Evolutionary conservation across 2,113 vertebrate species (phyloP), one percentile per base, ranked within the genome.

Genomic region (Sterna hirundo): DNA sequence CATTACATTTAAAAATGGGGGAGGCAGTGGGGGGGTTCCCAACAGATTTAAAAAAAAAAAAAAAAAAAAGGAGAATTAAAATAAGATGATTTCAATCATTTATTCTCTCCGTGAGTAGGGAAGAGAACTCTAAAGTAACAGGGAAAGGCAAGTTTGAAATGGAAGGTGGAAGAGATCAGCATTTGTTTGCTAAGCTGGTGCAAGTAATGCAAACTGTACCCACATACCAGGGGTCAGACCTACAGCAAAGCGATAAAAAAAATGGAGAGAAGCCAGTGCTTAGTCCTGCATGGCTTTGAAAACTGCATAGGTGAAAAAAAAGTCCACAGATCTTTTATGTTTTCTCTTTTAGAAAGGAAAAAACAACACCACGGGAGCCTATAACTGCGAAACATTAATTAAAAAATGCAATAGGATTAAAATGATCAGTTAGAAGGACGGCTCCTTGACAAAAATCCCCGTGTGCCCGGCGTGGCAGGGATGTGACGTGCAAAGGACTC

Each of bases 401-500:
- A 84, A 61, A 86, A 86, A 91, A 8, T 5, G n/a, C 68, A 83
- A 23, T 6, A 32, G 65, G 75, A 79, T 92, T 92, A 60, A 57
- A 74, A n/a, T 2, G 79, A 21, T 78, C 60, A 1, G 57, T 64
- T 13, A 13, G 36, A 82, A 81, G 78, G 69, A 27, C 25, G 11
- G 65, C 61, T 57, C 61, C 2, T 11, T 21, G 65, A 32, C 40
- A 46, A 30, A 30, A 88, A 51, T 72, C 49, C 55, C 47, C 1
- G 13, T 3, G 72, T 13, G 27, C 42, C 83, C 4, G 3, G 66
- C 2, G 4, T 21, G 77, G 46, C 83, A 49, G 51, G 42, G 74
- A 86, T 96, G 87, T 5, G 80, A 82, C 82, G 84, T 80, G 96
- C 90, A 64, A 76, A 96, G 93, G 55, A 65, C 96, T 95, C 97